Base-by-base conservation (phyloP, 2,888 invertebrate genomes). In the Magallana nippona region DNA sequence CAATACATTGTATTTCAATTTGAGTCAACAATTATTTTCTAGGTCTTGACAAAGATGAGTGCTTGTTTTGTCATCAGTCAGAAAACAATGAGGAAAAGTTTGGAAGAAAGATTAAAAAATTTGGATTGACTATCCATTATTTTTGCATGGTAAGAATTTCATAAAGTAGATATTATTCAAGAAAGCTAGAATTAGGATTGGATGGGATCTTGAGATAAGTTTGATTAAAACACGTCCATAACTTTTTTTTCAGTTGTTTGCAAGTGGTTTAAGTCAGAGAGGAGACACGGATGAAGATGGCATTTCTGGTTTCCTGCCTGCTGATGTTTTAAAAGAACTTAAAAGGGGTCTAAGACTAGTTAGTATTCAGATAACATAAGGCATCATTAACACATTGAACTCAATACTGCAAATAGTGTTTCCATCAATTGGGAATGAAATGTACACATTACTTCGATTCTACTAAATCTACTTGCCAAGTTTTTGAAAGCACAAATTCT, bases 291-390 rank as follows among this genome's bases (percentile, higher is more conserved):
- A 93, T 60, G 94, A 95, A 2, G 95, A 96, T 83, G 97, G 97
- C 0, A 95, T 97, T 56, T 95, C 96, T 86, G 97, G 97, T 0
- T 98, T 98, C 92, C 91, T 96, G 58, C 94, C 95, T 1, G 90
- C 93, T 0, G 97, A 98, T 92, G 97, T 98, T 27, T 88, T 94
- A 15, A 95, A 95, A 56, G 97, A 97, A 94, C 90, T 96, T 0
- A 94, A 94, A 19, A 95, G 97, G 87, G 96, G 96, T 77, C 95
- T 95, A 79, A 95, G 95, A 91, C 95, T 97, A 95, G 97, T 93
- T 84, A 90, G 89, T 87, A 57, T 5, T 44, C 5, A 5, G 44
- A 44, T 44, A 44, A 44, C 44, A 8, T 44, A 44, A 5, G 44
- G 44, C 44, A 27, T 27, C 27, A 27, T 27, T 27, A 2, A 27